Percentiles rank a stretch among this genome's conserved stretches.
Conservation (phyloP, 2,888 invertebrate genomes). For the Entomobrya multifasciata region DNA sequence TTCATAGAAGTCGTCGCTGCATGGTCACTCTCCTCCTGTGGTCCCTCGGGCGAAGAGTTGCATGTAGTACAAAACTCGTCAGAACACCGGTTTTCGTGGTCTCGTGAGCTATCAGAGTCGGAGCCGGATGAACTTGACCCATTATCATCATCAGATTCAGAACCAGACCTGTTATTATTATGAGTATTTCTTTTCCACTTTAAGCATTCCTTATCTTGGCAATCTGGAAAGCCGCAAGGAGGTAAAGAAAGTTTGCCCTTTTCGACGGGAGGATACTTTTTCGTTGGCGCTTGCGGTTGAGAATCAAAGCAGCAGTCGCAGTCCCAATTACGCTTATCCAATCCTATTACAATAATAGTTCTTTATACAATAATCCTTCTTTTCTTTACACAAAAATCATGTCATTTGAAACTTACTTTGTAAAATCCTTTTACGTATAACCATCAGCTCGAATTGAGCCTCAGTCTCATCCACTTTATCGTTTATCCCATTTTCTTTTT, state of each 20-base stretch:
- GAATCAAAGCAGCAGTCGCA: constrained; percentile 38
- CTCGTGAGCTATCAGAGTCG: constrained; percentile 10
- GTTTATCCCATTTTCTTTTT: neutral
- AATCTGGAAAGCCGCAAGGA: constrained; percentile 1
- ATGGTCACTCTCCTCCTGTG: neutral
- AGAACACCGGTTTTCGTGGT: neutral
- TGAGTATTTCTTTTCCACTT: neutral
- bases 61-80: constrained; percentile 42
- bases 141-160: neutral
- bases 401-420: constrained; percentile 17
- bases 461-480: neutral
- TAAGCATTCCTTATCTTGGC: constrained; percentile 23
- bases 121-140: neutral
- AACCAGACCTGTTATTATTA: neutral
- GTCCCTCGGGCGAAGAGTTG: neutral
- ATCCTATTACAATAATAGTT: neutral
- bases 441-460: neutral
- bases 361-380: too few species aligned
- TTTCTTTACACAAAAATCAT: neutral
- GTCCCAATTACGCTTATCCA: neutral
- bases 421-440: constrained; percentile 9
- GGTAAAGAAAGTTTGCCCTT: neutral
- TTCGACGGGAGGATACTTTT: neutral
- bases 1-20: too few species aligned
- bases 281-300: neutral